A percentile compares a stretch with the other conserved stretches of the same genome.
Evolutionary conservation across 1,140 invertebrate species (phyloP).

Genomic region (Diabrotica undecimpunctata): DNA sequence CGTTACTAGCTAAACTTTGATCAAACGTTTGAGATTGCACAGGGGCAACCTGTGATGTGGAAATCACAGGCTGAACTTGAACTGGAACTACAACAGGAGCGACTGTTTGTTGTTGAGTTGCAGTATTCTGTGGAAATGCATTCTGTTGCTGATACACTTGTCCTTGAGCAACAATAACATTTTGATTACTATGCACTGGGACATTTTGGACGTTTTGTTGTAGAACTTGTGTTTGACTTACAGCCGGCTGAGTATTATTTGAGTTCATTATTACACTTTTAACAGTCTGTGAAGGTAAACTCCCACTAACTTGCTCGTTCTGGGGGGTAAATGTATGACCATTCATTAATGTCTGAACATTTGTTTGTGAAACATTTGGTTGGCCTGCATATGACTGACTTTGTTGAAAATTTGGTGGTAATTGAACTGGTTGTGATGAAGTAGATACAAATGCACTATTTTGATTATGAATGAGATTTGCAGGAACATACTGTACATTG

Average conservation of each 20-base stretch:
- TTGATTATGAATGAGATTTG: slow-evolving; percentile 39
- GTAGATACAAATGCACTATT: slow-evolving; percentile 45
- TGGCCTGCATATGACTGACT: slow-evolving; percentile 42
- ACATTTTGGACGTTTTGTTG: slow-evolving; percentile 27
- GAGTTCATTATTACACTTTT: slow-evolving; percentile 44
- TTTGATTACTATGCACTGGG: slow-evolving; percentile 27
- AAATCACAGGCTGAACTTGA: neutral
- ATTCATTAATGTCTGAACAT: slow-evolving; percentile 41
- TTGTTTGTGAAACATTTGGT: slow-evolving; percentile 33
- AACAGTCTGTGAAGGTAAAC: slow-evolving; percentile 39
- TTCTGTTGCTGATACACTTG: slow-evolving; percentile 25
- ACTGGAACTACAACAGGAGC: neutral
- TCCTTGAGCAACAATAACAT: slow-evolving; percentile 19
- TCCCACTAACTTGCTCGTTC: slow-evolving; percentile 28
- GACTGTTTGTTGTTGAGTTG: slow-evolving; percentile 2
- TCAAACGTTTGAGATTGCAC: slow-evolving; percentile 29
- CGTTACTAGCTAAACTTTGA: slow-evolving; percentile 30
- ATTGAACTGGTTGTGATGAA: slow-evolving; percentile 37
- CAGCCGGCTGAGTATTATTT: slow-evolving; percentile 27
- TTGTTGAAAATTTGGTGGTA: slow-evolving; percentile 43
- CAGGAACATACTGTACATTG: slow-evolving; percentile 44
- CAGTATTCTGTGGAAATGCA: slow-evolving; percentile 15
- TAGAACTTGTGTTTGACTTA: slow-evolving; percentile 25
- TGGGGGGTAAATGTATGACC: slow-evolving; percentile 40
- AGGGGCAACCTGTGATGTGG: slow-evolving; percentile 24